phyloP scores from a whole-genome alignment of 2,888 invertebrate genomes.

The Halocaridina rubra region DNA sequence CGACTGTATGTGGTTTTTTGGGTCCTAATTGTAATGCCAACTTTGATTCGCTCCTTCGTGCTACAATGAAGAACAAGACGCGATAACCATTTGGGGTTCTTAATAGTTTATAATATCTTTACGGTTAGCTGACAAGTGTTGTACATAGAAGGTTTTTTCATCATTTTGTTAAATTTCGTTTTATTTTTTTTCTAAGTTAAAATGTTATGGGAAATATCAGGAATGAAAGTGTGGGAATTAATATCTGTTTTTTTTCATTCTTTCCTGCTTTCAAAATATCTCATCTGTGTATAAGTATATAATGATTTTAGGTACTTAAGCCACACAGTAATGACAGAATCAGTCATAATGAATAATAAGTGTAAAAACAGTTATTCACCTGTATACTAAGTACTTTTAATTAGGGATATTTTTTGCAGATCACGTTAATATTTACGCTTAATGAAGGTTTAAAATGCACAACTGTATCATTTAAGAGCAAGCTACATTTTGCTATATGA shows the following conservation, averaged over 20 bases:
- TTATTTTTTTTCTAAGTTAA: not conserved
- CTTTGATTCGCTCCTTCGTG: conserved; percentile 52
- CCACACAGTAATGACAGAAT: not conserved
- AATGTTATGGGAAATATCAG: too few species aligned
- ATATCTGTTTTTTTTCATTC: too few species aligned
- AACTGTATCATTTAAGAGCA: too few species aligned
- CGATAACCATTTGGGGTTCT: conserved; percentile 52
- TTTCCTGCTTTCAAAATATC: not conserved
- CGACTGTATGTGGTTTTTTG: too few species aligned
- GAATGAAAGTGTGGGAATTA: too few species aligned
- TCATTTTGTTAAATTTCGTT: not conserved
- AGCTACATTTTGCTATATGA: too few species aligned
- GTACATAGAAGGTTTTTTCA: conserved; percentile 10
- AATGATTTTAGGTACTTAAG: not conserved
- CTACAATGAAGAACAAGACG: conserved; percentile 27
- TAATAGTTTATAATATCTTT: conserved; percentile 23
- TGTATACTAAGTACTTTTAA: not conserved
- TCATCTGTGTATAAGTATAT: not conserved
- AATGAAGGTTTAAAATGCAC: too few species aligned
- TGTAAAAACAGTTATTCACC: not conserved
- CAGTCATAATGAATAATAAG: too few species aligned
- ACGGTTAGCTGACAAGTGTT: conserved; percentile 26
- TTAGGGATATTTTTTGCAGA: conserved; percentile 2
- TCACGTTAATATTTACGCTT: not conserved
- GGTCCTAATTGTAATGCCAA: not conserved